Evolutionary conservation across 2,113 vertebrate species (phyloP).

Genomic region (Nycticorax nycticorax): DNA sequence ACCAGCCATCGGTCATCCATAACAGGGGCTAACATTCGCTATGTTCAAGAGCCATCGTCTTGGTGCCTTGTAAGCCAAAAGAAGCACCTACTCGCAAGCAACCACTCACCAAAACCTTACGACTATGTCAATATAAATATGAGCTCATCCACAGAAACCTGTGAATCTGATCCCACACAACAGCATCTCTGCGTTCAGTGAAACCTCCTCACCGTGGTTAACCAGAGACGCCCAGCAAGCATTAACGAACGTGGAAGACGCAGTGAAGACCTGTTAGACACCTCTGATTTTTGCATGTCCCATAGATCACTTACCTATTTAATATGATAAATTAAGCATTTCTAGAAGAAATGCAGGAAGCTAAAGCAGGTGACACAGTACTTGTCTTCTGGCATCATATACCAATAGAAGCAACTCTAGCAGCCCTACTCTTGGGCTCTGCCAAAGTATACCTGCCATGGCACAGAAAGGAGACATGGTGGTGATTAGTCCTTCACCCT

Average conservation of each 20-base stretch:
- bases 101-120: background rate
- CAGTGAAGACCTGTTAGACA: background rate
- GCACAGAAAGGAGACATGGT: background rate
- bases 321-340: background rate
- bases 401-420: background rate
- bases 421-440: background rate
- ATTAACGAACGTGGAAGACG: background rate
- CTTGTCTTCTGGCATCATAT: background rate
- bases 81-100: background rate
- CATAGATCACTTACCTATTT: background rate
- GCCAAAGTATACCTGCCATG: background rate
- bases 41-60: background rate
- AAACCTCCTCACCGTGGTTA: background rate
- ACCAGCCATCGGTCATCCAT: background rate
- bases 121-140: background rate
- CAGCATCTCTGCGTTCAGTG: background rate
- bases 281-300: background rate
- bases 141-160: background rate
- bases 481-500: background rate
- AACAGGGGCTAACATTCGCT: fast-evolving
- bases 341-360: background rate
- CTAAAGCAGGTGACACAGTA: background rate
- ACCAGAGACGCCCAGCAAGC: background rate
- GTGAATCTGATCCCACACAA: background rate
- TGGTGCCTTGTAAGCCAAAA: background rate